Base-by-base conservation (phyloP, 2,113 vertebrate genomes). In the Falco punctatus region DNA sequence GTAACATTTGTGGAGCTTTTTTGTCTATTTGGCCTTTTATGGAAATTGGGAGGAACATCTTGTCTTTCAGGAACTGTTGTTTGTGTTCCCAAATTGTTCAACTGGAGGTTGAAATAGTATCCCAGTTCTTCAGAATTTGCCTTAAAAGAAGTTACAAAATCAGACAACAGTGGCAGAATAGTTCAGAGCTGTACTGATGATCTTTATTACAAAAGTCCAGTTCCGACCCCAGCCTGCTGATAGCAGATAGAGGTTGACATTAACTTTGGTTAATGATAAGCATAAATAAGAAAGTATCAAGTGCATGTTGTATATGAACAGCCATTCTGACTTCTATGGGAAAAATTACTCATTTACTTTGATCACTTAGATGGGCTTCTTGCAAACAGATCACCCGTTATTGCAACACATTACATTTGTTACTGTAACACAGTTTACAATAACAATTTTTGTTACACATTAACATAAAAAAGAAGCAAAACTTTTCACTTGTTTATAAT, bases 191-290 rank as follows among this genome's bases (percentile, higher is more conserved):
- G 46, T 46, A 9, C 14, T 54, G 59, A 20, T 94, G 66, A 62
- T 64, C 38, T 79, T 54, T 28, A 64, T 84, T 85, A 42, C 85
- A 91, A 10, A 86, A 91, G 77, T 81, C 42, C 59, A 32, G 11
- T 81, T 86, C 44, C 77, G 86, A 0, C 20, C 44, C 51, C 40
- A 26, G 0, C 1, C 6, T 20, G 20, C 66, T 87, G 90, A 81
- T 87, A 74, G 61, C 59, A 65, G 54, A 27, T 46, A 33, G 2
- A 91, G 64, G 52, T 71, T 3, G 12, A 55, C 15, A 11, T 17
- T 38, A 57, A 17, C 52, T 90, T 79, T 81, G 57, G 94, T 95
- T 96, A 97, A 96, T 96, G 42, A 93, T 94, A 85, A 94, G 92
- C 84, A 57, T 32, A 32, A 93, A 51, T 57, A 75, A 81, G 52